Evolutionary conservation across 2,888 invertebrate genomes (phyloP).

Genomic region (Brachylomia viminalis): DNA sequence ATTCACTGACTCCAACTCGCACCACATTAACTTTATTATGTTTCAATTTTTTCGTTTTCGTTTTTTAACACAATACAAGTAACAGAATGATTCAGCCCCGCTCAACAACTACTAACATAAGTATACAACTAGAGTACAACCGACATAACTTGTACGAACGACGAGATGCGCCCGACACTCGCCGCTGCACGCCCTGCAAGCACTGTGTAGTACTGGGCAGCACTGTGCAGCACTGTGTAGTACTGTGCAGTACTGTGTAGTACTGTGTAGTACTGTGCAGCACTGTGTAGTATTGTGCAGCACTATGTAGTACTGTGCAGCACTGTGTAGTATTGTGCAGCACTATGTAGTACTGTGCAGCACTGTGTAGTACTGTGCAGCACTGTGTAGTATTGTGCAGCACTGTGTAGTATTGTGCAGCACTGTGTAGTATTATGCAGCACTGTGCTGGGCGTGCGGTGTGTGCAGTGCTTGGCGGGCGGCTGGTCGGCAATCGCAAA

Average conservation of each 20-base stretch:
- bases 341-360: too few relatives aligned
- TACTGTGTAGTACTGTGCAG: background rate
- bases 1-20: slow-evolving; percentile 88
- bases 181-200: slow-evolving; percentile 1
- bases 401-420: background rate
- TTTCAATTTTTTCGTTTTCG: slow-evolving; percentile 74
- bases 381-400: background rate
- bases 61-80: slow-evolving; percentile 84
- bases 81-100: slow-evolving; percentile 84
- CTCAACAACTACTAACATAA: slow-evolving; percentile 84
- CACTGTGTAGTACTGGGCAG: background rate
- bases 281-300: background rate
- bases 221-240: background rate
- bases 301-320: background rate
- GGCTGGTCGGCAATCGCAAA: slow-evolving; percentile 7
- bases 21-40: slow-evolving; percentile 81
- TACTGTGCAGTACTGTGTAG: background rate
- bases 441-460: slow-evolving; percentile 2
- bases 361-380: background rate
- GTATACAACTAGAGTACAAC: slow-evolving; percentile 85
- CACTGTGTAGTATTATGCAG: background rate
- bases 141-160: slow-evolving; percentile 78
- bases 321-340: background rate
- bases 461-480: background rate
- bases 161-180: slow-evolving; percentile 60